These are phyloP conservation scores for Phrynocephalus vlangalii DNA, from an alignment of 2,797 vertebrate species.

Conservation along the genomic window DNA sequence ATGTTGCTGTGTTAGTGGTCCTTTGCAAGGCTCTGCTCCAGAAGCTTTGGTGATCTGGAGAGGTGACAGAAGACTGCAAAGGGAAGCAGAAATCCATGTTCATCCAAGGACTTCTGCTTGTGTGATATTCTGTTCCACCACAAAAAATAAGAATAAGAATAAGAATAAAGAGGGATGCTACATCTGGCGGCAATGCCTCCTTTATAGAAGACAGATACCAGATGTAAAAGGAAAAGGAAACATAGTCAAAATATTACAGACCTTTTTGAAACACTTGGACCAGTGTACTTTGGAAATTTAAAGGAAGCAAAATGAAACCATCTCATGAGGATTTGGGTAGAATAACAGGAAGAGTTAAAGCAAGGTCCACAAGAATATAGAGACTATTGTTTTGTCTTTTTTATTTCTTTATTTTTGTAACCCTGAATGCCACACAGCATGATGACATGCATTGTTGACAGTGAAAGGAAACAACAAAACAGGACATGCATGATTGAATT, in stretches of 20 bases:
- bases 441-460: slow-evolving; percentile 2
- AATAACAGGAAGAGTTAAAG: not conserved
- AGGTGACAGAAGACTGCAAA: too few relatives aligned
- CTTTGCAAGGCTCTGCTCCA: too few relatives aligned
- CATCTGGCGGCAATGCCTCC: not conserved
- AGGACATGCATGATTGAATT: not conserved
- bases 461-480: not conserved
- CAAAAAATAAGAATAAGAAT: too few relatives aligned
- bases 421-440: not conserved
- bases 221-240: slow-evolving; percentile 3
- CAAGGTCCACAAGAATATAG: not conserved
- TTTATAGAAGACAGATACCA: not conserved
- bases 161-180: not conserved
- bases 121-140: too few relatives aligned
- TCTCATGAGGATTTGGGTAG: slow-evolving; percentile 8
- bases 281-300: not conserved
- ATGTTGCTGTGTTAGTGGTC: too few relatives aligned
- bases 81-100: too few relatives aligned
- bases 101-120: too few relatives aligned
- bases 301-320: not conserved
- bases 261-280: not conserved
- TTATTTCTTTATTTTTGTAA: not conserved
- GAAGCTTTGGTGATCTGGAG: too few relatives aligned
- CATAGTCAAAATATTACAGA: not conserved
- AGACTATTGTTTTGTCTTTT: not conserved